A percentile compares a stretch with the other conserved stretches of the same genome.
Conservation (phyloP, 2,797 vertebrate genomes). For the Ficedula albicollis region DNA sequence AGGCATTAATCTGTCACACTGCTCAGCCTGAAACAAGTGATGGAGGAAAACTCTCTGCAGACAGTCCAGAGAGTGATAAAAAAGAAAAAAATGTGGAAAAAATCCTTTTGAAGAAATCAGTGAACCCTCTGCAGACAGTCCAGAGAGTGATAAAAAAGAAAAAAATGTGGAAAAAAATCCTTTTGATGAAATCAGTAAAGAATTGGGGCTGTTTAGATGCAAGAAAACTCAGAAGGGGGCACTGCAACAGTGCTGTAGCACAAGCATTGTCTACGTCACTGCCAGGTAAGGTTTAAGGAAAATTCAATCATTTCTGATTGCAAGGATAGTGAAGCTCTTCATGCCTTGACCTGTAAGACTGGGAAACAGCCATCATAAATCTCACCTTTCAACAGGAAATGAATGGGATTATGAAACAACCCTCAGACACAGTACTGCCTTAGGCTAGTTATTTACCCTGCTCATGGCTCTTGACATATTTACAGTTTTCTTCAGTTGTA, state of each 20-base stretch:
- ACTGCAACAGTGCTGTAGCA: not conserved
- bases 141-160: no score
- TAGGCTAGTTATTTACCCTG: not conserved
- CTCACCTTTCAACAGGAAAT: not conserved
- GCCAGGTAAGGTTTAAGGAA: not conserved
- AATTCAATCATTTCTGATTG: not conserved
- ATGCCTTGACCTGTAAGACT: not conserved
- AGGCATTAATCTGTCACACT: not conserved
- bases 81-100: not conserved
- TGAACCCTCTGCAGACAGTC: not conserved
- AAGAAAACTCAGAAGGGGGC: not conserved
- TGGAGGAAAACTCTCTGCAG: not conserved
- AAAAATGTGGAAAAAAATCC: accelerated
- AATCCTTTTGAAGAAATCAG: not conserved
- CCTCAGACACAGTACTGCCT: not conserved
- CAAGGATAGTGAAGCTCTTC: not conserved
- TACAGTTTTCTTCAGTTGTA: not conserved
- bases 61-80: not conserved
- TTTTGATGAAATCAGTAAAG: not conserved
- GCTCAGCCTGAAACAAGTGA: not conserved
- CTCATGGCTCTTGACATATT: not conserved
- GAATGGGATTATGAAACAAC: not conserved
- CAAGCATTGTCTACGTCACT: not conserved
- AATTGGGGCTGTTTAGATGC: not conserved
- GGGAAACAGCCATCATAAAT: not conserved